Percentiles rank a stretch among this genome's conserved stretches.
phyloP scores from a whole-genome alignment of 2,888 invertebrate genomes.

The Xestia sexstrigata region DNA sequence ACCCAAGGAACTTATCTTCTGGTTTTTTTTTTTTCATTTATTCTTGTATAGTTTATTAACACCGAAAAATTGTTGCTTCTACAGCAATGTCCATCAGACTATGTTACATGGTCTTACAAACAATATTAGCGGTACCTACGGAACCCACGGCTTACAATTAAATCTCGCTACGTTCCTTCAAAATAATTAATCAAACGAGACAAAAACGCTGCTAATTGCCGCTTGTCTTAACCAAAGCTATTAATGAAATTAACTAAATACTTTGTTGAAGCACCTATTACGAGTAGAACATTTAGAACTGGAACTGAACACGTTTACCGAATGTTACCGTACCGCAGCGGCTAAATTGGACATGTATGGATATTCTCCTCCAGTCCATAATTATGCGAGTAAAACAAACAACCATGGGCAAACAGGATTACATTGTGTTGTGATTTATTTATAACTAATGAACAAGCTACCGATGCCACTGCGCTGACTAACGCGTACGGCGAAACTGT shows the following conservation, averaged over 20 bases:
- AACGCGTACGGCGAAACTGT: slow-evolving; percentile 21
- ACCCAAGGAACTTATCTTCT: not conserved
- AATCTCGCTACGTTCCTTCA: slow-evolving; percentile 32
- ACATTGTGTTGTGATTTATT: slow-evolving; percentile 59
- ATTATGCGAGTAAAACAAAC: slow-evolving; percentile 46
- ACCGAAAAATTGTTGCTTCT: not conserved
- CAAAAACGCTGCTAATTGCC: slow-evolving; percentile 48
- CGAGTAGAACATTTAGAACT: slow-evolving; percentile 17
- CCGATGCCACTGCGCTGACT: slow-evolving; percentile 30
- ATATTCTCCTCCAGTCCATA: slow-evolving; percentile 36
- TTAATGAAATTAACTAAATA: slow-evolving; percentile 56
- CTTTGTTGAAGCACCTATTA: slow-evolving; percentile 23
- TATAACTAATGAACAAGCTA: slow-evolving; percentile 45
- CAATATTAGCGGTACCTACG: slow-evolving; percentile 18
- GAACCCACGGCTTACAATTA: slow-evolving; percentile 30
- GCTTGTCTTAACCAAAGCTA: slow-evolving; percentile 45
- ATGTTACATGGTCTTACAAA: not conserved
- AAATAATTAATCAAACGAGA: slow-evolving; percentile 46
- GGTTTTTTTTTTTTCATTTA: not conserved
- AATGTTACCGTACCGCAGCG: slow-evolving; percentile 6
- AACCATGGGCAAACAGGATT: slow-evolving; percentile 40
- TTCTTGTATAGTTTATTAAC: not conserved
- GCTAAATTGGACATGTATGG: slow-evolving; percentile 31
- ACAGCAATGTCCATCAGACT: not conserved
- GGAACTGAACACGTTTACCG: slow-evolving; percentile 20